Base-by-base conservation (phyloP, 1,140 invertebrate genomes). In the Onthophagus taurus region DNA sequence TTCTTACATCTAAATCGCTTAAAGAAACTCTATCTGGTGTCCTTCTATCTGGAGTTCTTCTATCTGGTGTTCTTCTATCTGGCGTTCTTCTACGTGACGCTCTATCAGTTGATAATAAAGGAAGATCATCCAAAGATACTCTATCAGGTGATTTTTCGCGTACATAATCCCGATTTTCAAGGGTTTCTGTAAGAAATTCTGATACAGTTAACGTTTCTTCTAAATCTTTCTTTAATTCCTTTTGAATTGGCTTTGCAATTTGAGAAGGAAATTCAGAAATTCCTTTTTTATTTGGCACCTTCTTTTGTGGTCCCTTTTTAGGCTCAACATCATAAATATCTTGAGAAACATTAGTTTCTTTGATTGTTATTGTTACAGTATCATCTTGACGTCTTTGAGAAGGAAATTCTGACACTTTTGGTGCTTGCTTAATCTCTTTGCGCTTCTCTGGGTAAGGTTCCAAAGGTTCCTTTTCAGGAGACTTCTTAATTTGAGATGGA, bases 401-500 rank as follows among this genome's bases (percentile, higher is more conserved):
- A 13, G 53, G 53, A 16, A 47, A 50, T 7, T 38, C 36, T 38
- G 19, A 12, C 8, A 38, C 36, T 3, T 9, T n/a, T 8, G 36
- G 37, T 14, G 12, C 24, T 30, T 18, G 18, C 37, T 51, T 49
- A 7, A 18, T 23, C 13, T 48, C 42, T 8, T 39, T 45, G 24
- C 24, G 36, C 43, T 43, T 53, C 33, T 51, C 51, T 12, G 49
- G 47, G 39, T 55, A 53, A 2, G 42, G 18, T 30, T 53, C 44
- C 13, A 54, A 20, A 8, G 50, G 45, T 45, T 53, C 48, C 23
- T 36, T 49, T 48, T 53, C 47, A 12, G 58, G 49, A 35, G 49
- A 49, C 46, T 24, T 56, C 43, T 53, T 53, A 26, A 49, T 49
- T 47, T 52, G 50, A 4, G 53, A 46, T 17, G 53, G 54, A 41